Percentiles rank a stretch among this genome's conserved stretches.
These are phyloP conservation scores for Pterocles burchelli DNA, from an alignment of 2,113 vertebrate genomes.

Conservation along the genomic window DNA sequence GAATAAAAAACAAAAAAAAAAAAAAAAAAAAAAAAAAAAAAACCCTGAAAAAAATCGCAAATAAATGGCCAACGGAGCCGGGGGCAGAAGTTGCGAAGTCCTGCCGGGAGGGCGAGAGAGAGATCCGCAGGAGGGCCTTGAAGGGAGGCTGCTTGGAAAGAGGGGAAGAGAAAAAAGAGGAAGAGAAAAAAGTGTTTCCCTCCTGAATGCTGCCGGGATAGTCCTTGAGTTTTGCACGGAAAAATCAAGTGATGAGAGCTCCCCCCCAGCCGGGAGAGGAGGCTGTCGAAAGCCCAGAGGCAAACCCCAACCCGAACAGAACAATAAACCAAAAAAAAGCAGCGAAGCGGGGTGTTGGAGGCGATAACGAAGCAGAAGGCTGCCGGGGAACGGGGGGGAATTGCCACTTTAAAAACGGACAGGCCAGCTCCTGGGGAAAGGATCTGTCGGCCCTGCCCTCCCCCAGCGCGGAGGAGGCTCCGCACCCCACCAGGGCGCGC, in stretches of 20 bases:
- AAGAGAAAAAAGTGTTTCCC: background rate
- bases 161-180: background rate
- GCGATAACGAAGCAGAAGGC: too few species aligned
- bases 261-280: background rate
- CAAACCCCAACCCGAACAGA: background rate
- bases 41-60: background rate
- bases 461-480: background rate
- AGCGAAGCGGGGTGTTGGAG: rapidly evolving
- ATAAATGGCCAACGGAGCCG: background rate
- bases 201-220: background rate
- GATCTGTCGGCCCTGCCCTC: background rate
- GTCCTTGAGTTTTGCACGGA: background rate
- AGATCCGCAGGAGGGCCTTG: background rate
- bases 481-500: too few species aligned
- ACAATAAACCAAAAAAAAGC: background rate
- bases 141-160: background rate
- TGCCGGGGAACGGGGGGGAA: rapidly evolving
- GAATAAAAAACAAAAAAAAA: background rate
- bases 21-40: too few species aligned
- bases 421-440: background rate
- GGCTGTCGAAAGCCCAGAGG: background rate
- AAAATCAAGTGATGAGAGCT: background rate
- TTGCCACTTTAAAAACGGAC: background rate
- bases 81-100: background rate
- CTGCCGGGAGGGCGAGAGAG: background rate